phyloP scores from a whole-genome alignment of 2,888 invertebrate genomes.

The Tenthredo notha region DNA sequence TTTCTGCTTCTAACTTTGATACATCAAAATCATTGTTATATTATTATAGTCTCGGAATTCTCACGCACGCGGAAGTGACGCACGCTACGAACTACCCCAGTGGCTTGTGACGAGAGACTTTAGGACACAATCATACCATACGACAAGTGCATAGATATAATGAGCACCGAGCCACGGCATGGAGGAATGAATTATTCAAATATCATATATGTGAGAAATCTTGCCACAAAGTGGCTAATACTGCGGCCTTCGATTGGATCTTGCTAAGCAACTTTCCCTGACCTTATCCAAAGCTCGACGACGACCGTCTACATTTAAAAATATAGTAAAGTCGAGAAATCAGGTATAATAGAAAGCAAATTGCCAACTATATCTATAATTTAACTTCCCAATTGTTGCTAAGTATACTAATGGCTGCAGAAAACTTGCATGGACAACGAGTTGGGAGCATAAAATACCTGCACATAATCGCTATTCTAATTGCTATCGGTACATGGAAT shows the following conservation, averaged over 20 bases:
- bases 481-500: background rate
- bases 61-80: background rate
- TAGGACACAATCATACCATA: background rate
- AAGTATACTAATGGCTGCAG: background rate
- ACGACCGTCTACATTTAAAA: background rate
- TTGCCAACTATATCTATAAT: background rate
- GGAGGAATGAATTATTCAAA: background rate
- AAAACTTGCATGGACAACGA: background rate
- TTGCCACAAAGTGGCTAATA: background rate
- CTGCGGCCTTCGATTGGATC: conserved; percentile 25
- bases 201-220: background rate
- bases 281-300: conserved; percentile 12
- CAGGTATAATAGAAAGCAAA: background rate
- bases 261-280: conserved; percentile 38
- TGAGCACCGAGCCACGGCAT: background rate
- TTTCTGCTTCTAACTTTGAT: background rate
- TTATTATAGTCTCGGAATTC: background rate
- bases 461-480: background rate
- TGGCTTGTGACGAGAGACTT: background rate
- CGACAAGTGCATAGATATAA: background rate
- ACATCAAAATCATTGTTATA: background rate
- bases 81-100: too few species aligned
- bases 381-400: background rate
- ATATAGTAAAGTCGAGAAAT: background rate
- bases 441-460: background rate